Percentiles rank a stretch among this genome's conserved stretches.
These are phyloP conservation scores for Eunapius fragilis DNA, from an alignment of 37 sponge, comb jelly and placozoan genomes.

Conservation along the genomic window DNA sequence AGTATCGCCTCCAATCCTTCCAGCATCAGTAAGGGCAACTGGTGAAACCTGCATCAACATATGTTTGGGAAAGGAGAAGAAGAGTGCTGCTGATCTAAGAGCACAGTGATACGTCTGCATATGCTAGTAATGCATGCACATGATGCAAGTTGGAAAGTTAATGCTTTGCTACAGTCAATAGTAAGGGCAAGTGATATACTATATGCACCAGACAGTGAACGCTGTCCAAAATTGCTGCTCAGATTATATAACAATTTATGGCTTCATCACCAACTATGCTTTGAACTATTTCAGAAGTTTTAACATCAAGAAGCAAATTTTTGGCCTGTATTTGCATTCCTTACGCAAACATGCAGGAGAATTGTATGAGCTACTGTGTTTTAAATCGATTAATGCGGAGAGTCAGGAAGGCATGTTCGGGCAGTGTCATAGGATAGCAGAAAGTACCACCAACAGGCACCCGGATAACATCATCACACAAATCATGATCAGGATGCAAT, in stretches of 20 bases:
- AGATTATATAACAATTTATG: constrained; percentile 10
- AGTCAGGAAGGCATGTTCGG: constrained; percentile 19
- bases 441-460: constrained; percentile 11
- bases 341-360: not conserved
- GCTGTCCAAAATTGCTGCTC: not conserved
- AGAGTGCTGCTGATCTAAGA: not conserved
- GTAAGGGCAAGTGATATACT: not conserved
- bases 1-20: not conserved
- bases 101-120: not conserved
- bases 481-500: constrained; percentile 9
- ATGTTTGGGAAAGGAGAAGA: not conserved
- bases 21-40: not conserved
- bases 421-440: constrained; percentile 3
- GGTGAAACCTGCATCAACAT: not conserved
- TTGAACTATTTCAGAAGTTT: not conserved
- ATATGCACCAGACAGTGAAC: not conserved
- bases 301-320: not conserved
- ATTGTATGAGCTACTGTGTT: constrained; percentile 14
- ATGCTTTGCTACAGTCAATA: not conserved
- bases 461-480: constrained; percentile 3
- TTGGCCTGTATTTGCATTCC: constrained; percentile 1
- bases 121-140: not conserved
- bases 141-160: not conserved
- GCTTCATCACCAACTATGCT: constrained; percentile 29
- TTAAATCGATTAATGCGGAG: constrained; percentile 31